Evolutionary conservation across 2,797 vertebrate species (phyloP).

Genomic region (Emydoidea blandingii): DNA sequence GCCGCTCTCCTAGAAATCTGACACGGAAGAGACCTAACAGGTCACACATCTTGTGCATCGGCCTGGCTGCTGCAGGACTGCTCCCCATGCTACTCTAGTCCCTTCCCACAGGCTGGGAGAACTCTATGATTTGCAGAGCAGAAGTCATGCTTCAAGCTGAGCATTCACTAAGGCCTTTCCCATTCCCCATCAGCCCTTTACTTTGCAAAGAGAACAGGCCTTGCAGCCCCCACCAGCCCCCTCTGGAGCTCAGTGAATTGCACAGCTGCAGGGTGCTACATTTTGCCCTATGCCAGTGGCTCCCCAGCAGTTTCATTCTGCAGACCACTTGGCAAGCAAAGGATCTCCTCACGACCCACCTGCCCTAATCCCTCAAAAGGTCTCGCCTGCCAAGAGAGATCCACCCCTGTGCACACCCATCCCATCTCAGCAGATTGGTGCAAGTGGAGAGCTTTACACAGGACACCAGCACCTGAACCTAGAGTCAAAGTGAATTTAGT

Average conservation of each 20-base stretch:
- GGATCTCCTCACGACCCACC: background rate
- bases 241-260: background rate
- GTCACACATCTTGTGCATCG: background rate
- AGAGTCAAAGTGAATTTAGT: slow-evolving; percentile 51
- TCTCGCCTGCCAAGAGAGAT: background rate
- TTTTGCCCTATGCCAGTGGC: background rate
- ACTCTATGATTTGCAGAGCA: background rate
- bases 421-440: background rate
- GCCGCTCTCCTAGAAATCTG: background rate
- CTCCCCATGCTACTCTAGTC: background rate
- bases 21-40: background rate
- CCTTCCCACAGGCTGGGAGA: background rate
- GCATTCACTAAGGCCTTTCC: background rate
- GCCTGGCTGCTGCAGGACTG: background rate
- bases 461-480: background rate
- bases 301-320: background rate
- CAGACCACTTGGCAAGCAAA: background rate
- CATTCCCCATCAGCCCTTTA: background rate
- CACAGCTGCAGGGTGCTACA: background rate
- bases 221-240: background rate
- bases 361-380: too few species aligned
- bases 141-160: background rate
- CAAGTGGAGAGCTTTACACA: background rate
- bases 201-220: background rate
- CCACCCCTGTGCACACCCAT: background rate